Conservation (phyloP, 2,888 invertebrate genomes). For the Parnassius orleans region DNA sequence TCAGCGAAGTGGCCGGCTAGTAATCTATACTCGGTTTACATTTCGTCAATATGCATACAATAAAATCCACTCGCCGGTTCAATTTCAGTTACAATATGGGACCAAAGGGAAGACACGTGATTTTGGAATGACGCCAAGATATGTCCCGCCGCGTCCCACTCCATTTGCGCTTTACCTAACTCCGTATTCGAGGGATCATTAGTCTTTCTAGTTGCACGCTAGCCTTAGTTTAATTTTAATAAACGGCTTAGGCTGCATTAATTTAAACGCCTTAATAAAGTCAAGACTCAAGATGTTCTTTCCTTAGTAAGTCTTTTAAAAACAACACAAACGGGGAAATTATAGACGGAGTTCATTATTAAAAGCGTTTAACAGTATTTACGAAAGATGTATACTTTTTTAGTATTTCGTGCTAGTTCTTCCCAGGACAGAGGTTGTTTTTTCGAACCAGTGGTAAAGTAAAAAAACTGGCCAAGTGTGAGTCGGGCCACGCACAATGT, state of each 20-base stretch:
- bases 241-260: slow-evolving; percentile 73
- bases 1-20: too few relatives aligned
- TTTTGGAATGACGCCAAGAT: slow-evolving; percentile 77
- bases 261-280: slow-evolving; percentile 69
- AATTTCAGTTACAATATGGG: slow-evolving; percentile 51
- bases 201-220: slow-evolving; percentile 78
- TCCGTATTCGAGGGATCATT: slow-evolving; percentile 78
- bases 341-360: neutral
- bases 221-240: slow-evolving; percentile 78
- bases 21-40: too few relatives aligned
- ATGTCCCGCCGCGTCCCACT: slow-evolving; percentile 66
- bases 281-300: slow-evolving; percentile 46
- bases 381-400: too few relatives aligned
- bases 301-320: neutral
- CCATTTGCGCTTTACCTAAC: slow-evolving; percentile 79
- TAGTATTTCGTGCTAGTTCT: too few relatives aligned
- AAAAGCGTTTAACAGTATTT: too few relatives aligned
- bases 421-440: too few relatives aligned
- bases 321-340: neutral
- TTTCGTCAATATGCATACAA: too few relatives aligned
- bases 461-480: too few relatives aligned
- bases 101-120: slow-evolving; percentile 72
- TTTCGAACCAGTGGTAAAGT: too few relatives aligned
- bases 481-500: too few relatives aligned
- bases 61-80: slow-evolving; percentile 30